Percentiles rank a stretch among this genome's conserved stretches.
Evolutionary conservation across 2,888 invertebrate species (phyloP).

Genomic region (Scaptodrosophila latifasciaeformis): DNA sequence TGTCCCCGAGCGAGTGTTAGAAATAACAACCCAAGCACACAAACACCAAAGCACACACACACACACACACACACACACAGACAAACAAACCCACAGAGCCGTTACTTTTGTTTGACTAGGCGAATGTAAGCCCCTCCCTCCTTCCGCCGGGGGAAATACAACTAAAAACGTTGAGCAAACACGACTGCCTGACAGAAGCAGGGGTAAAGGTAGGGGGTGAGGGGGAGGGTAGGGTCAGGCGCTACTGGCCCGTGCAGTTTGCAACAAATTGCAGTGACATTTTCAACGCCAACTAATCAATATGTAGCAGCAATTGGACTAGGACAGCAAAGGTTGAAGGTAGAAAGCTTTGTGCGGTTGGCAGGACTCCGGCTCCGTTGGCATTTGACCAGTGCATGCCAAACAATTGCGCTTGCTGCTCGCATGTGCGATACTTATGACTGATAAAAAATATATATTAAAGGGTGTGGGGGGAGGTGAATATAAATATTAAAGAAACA

Average conservation of each 20-base stretch:
- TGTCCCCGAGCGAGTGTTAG: conserved; percentile 22
- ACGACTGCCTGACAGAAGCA: neutral
- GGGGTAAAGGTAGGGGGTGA: neutral
- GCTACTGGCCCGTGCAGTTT: conserved; percentile 28
- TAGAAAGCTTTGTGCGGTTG: too few species aligned
- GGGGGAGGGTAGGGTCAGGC: too few species aligned
- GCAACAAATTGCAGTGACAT: conserved; percentile 62
- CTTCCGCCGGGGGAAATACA: conserved; percentile 31
- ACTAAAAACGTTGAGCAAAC: conserved; percentile 28
- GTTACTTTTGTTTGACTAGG: conserved; percentile 5
- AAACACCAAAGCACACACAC: conserved; percentile 9
- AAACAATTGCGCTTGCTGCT: conserved; percentile 64
- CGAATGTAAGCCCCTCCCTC: too few species aligned
- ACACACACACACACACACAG: conserved; percentile 8
- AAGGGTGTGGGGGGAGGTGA: too few species aligned
- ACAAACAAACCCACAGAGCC: neutral
- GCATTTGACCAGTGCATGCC: conserved; percentile 41
- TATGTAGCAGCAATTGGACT: conserved; percentile 33
- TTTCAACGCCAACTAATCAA: conserved; percentile 65
- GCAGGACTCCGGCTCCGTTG: neutral
- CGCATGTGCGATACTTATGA: conserved; percentile 57
- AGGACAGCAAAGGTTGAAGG: too few species aligned
- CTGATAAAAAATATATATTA: conserved; percentile 66
- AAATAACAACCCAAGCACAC: conserved; percentile 17
- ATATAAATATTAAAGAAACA: too few species aligned